phyloP scores from a whole-genome alignment of 2,113 vertebrate genomes.

The Atherinomorus stipes region DNA sequence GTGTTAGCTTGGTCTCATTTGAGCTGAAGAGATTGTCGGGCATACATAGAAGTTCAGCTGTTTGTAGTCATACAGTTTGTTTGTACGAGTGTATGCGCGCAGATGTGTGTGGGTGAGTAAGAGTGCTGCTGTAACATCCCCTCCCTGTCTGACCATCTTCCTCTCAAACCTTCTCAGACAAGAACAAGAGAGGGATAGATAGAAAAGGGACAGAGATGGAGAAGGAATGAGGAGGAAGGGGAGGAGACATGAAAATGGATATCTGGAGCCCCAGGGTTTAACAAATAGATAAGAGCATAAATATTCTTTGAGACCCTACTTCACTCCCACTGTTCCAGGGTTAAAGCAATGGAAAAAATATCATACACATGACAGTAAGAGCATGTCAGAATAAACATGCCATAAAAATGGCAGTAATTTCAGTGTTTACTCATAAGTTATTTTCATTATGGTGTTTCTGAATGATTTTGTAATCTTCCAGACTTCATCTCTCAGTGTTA shows the following conservation, averaged over 20 bases:
- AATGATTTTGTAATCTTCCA: no score
- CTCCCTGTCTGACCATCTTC: constrained; percentile 78
- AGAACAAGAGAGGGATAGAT: constrained; percentile 68
- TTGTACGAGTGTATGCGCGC: background rate
- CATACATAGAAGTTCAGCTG: constrained; percentile 15
- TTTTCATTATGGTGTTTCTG: no score
- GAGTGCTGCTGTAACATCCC: constrained; percentile 78
- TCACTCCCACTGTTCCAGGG: constrained; percentile 52
- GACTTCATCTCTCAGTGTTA: background rate
- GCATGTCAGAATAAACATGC: background rate
- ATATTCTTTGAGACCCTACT: constrained; percentile 60
- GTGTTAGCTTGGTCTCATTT: constrained; percentile 12
- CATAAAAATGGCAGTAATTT: background rate
- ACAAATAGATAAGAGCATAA: constrained; percentile 81
- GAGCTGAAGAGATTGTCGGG: constrained; percentile 20
- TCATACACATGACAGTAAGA: constrained; percentile 2
- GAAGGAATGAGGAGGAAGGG: constrained; percentile 55
- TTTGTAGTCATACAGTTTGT: constrained; percentile 2
- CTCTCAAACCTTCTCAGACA: constrained; percentile 70
- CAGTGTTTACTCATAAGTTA: background rate
- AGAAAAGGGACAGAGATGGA: constrained; percentile 46
- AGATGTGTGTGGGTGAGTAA: constrained; percentile 62
- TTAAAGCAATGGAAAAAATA: constrained; percentile 43
- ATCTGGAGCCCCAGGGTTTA: constrained; percentile 76
- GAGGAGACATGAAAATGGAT: constrained; percentile 73